Conservation (phyloP, 2,113 vertebrate species). For the Natator depressus region DNA sequence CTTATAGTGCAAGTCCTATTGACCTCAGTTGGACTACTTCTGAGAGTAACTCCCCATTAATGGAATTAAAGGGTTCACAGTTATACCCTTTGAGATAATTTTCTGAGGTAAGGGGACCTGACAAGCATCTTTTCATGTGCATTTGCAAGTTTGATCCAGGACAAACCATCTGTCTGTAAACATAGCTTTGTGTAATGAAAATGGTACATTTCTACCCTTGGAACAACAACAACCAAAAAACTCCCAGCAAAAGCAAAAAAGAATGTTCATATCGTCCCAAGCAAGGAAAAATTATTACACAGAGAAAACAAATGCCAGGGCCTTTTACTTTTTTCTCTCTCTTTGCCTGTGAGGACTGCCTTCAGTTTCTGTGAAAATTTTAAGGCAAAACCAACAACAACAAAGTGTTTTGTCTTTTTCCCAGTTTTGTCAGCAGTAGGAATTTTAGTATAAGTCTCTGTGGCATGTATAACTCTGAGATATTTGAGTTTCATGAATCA, state of each 20-base stretch:
- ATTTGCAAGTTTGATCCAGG: neutral
- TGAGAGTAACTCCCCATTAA: neutral
- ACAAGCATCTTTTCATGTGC: neutral
- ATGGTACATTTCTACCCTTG: neutral
- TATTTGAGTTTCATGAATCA: neutral
- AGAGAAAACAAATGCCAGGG: neutral
- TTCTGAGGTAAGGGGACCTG: neutral
- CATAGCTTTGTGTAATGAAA: neutral
- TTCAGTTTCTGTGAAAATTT: neutral
- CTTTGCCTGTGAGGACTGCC: neutral
- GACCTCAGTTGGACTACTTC: neutral
- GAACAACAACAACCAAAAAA: neutral
- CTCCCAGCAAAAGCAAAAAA: neutral
- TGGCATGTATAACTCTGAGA: neutral
- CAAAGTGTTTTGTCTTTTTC: neutral
- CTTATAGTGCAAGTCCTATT: neutral
- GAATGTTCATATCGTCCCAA: neutral
- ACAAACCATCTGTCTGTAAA: neutral
- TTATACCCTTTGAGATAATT: neutral
- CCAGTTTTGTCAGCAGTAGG: neutral
- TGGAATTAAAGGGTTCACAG: neutral
- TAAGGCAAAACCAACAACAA: neutral
- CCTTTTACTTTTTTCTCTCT: fast-evolving
- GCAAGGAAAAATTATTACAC: neutral
- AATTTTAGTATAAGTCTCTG: neutral